Evolutionary conservation across 2,888 invertebrate genomes (phyloP).

Genomic region (Drosophila stalkeri): DNA sequence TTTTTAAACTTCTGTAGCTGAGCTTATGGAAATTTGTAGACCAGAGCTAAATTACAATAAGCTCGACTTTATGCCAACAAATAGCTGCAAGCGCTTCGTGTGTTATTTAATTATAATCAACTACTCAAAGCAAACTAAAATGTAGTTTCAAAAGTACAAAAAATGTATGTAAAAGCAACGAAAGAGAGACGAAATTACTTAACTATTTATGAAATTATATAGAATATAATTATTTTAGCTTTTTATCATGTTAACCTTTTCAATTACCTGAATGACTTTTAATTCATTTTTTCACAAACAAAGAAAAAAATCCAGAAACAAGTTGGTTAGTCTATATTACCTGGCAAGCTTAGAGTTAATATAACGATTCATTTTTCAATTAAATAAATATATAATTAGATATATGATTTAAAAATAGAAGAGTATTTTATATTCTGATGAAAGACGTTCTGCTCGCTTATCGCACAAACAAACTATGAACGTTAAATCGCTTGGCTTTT

Average conservation of each 20-base stretch:
- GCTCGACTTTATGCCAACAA: constrained; percentile 22
- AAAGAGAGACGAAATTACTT: too few species aligned
- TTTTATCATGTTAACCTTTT: too few species aligned
- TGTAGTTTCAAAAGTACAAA: background rate
- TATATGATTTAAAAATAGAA: background rate
- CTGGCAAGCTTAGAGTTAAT: background rate
- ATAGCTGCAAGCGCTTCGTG: constrained; percentile 5
- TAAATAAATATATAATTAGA: background rate
- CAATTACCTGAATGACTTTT: too few species aligned
- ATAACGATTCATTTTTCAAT: background rate
- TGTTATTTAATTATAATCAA: constrained; percentile 36
- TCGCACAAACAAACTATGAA: background rate
- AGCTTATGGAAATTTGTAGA: constrained; percentile 41
- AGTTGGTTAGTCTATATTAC: too few species aligned
- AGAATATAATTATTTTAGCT: background rate
- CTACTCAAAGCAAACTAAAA: constrained; percentile 1
- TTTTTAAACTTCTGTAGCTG: constrained; percentile 28
- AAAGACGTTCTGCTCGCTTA: background rate
- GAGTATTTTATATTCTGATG: background rate
- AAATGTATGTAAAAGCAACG: background rate
- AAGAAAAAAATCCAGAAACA: too few species aligned
- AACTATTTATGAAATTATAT: background rate
- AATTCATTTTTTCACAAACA: too few species aligned
- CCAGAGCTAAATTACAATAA: constrained; percentile 50
- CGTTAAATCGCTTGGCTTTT: background rate